These are phyloP conservation scores for Eubasilissa regina DNA, from an alignment of 1,140 invertebrate species.

Conservation along the genomic window DNA sequence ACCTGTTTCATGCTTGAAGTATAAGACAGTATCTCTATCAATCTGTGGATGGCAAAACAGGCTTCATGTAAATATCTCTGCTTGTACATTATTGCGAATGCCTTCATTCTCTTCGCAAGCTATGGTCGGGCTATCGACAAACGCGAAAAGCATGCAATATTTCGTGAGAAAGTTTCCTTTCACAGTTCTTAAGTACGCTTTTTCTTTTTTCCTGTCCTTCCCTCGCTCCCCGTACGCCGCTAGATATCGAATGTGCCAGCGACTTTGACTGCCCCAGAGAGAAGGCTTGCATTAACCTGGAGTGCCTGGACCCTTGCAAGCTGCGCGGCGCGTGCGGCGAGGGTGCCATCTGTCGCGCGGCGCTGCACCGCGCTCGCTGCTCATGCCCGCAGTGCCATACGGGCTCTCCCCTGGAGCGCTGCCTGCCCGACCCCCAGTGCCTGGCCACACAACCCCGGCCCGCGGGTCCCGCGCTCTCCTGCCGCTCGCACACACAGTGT, in stretches of 20 bases:
- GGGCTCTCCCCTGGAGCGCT: conserved; percentile 84
- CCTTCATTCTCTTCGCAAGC: conserved; percentile 61
- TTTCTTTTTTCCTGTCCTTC: conserved; percentile 80
- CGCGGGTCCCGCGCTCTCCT: conserved; percentile 72
- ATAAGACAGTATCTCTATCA: conserved; percentile 57
- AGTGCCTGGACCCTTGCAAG: conserved; percentile 91
- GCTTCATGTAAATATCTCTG: conserved; percentile 76
- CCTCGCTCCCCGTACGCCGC: conserved; percentile 59
- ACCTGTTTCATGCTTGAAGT: conserved; percentile 69
- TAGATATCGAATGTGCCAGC: conserved; percentile 91
- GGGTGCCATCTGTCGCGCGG: conserved; percentile 89
- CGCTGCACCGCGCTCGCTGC: conserved; percentile 87
- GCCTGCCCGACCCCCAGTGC: conserved; percentile 84
- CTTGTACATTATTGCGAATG: conserved; percentile 65
- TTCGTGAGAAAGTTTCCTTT: conserved; percentile 84
- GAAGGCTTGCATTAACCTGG: conserved; percentile 89
- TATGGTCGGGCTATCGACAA: conserved; percentile 60
- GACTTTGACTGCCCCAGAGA: conserved; percentile 92
- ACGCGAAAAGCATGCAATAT: conserved; percentile 80
- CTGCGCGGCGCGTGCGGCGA: conserved; percentile 89
- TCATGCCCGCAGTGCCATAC: conserved; percentile 90
- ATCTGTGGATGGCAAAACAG: conserved; percentile 58
- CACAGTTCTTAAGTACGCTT: conserved; percentile 82
- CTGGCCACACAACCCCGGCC: conserved; percentile 68
- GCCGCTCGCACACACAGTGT: conserved; percentile 81